Evolutionary conservation across 2,113 vertebrate genomes (phyloP).

Genomic region (Peromyscus maniculatus): DNA sequence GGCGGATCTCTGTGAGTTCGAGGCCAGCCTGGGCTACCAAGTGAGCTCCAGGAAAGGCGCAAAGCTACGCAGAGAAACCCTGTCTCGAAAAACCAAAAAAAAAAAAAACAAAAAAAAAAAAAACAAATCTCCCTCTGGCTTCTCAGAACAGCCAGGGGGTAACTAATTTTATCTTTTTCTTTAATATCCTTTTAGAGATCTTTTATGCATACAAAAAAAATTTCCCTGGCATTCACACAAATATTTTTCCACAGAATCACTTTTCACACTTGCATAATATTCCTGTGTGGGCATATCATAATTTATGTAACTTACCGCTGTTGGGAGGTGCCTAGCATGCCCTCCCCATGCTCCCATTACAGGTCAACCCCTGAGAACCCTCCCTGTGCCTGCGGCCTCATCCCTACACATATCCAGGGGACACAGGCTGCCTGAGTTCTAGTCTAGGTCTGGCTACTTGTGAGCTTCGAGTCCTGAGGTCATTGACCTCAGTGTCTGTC

Average conservation of each 20-base stretch:
- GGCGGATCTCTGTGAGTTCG: too few species aligned
- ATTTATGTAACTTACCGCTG: not conserved
- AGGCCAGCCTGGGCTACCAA: too few species aligned
- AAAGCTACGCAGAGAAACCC: too few species aligned
- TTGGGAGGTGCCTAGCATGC: not conserved
- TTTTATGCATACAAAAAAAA: not conserved
- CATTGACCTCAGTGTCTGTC: constrained; percentile 26
- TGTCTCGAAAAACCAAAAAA: too few species aligned
- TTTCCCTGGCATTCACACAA: not conserved
- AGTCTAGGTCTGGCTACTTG: constrained; percentile 6
- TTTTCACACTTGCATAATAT: constrained; percentile 61
- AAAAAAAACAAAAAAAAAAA: too few species aligned
- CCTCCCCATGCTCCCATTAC: not conserved
- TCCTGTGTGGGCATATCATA: not conserved
- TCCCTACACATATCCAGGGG: not conserved
- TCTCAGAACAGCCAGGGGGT: not conserved
- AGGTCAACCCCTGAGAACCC: not conserved
- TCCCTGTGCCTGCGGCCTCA: not conserved
- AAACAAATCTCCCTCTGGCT: constrained; percentile 35
- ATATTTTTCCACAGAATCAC: constrained; percentile 51
- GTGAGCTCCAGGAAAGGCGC: too few species aligned
- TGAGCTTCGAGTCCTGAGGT: constrained; percentile 47
- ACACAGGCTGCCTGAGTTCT: not conserved
- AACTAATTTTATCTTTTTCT: constrained; percentile 17
- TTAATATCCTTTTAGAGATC: constrained; percentile 44